Evolutionary conservation across 2,797 vertebrate species (phyloP).

Genomic region (Tamandua tetradactyla): DNA sequence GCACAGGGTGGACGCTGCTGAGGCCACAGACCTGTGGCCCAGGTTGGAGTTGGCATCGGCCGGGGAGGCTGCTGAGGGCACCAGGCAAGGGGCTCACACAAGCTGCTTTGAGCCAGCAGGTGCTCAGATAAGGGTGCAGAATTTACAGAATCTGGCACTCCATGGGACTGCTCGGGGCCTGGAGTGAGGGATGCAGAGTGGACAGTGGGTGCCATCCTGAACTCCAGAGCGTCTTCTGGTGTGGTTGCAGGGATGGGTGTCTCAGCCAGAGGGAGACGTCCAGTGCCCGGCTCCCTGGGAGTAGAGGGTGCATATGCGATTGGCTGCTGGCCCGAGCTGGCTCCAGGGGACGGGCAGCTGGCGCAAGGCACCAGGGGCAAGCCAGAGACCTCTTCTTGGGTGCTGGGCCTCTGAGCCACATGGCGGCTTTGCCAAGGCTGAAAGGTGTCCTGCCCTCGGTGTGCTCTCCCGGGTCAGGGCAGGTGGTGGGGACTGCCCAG

Average conservation of each 20-base stretch:
- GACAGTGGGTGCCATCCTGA: neutral
- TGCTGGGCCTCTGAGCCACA: too few relatives aligned
- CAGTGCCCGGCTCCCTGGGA: neutral
- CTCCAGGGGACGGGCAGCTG: neutral
- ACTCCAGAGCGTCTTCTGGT: neutral
- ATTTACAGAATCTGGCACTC: neutral
- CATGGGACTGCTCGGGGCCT: fast-evolving
- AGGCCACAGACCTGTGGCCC: neutral
- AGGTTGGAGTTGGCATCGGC: neutral
- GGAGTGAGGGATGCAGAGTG: fast-evolving
- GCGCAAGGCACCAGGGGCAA: neutral
- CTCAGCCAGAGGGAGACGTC: neutral
- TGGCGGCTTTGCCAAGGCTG: neutral
- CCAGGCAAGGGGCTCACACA: fast-evolving
- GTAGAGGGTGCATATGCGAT: neutral
- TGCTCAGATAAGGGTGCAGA: fast-evolving
- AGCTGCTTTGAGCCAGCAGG: neutral
- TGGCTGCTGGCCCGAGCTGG: neutral
- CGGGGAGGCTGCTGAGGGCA: fast-evolving
- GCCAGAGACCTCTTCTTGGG: too few relatives aligned
- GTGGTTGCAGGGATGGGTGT: neutral
- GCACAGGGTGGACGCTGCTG: neutral
- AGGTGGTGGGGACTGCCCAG: neutral
- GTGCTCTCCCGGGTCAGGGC: neutral
- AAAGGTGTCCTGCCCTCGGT: fast-evolving